Conservation (phyloP, 1,140 invertebrate genomes). For the Psilanteris sp. region DNA sequence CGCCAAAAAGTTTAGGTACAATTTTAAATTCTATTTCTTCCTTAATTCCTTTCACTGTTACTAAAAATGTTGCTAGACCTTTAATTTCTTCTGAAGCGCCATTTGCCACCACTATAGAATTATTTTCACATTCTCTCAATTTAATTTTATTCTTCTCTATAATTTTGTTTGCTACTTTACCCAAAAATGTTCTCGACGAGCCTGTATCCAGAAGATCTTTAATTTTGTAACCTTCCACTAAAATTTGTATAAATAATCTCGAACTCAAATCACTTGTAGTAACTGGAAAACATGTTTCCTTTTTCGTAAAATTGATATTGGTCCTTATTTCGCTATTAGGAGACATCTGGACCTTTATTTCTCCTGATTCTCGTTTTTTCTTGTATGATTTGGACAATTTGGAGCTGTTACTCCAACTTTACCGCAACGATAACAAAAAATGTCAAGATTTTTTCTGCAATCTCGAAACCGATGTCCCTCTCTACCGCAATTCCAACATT, state of each 20-base stretch:
- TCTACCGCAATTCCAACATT: slow-evolving; percentile 17
- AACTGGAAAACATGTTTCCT: slow-evolving; percentile 29
- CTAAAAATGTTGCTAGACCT: slow-evolving; percentile 11
- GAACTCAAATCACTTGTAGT: slow-evolving; percentile 23
- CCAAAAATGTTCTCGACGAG: slow-evolving; percentile 35
- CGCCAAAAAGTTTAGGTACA: slow-evolving; percentile 15
- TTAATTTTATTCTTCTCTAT: not conserved
- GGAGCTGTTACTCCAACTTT: not conserved
- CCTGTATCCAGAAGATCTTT: slow-evolving; percentile 15
- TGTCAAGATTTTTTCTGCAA: not conserved
- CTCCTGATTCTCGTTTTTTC: slow-evolving; percentile 11
- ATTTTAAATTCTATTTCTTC: slow-evolving; percentile 8
- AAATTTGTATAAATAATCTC: slow-evolving; percentile 13
- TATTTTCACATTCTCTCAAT: not conserved
- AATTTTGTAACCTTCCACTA: not conserved
- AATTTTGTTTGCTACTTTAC: slow-evolving; percentile 4
- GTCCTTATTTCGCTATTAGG: not conserved
- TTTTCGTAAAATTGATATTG: not conserved
- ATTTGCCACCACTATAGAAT: slow-evolving; percentile 9
- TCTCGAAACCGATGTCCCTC: slow-evolving; percentile 12
- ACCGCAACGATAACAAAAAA: slow-evolving; percentile 18
- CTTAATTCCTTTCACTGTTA: not conserved
- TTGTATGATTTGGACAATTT: not conserved
- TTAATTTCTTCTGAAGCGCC: slow-evolving; percentile 2
- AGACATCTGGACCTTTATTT: slow-evolving; percentile 25